Evolutionary conservation across 2,113 vertebrate species (phyloP), one percentile per base, ranked within the genome.

Genomic region (Callipepla squamata): DNA sequence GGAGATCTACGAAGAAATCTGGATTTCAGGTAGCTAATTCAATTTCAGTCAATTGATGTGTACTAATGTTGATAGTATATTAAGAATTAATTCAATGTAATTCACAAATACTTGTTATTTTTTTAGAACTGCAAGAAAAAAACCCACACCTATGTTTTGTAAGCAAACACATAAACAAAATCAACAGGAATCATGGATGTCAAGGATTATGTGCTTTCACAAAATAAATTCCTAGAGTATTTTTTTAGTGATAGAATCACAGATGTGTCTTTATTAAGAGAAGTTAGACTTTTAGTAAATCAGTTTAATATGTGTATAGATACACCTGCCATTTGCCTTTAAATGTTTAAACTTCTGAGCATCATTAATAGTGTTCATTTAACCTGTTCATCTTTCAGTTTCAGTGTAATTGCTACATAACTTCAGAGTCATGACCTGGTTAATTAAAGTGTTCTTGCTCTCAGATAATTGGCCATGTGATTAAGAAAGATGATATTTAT

Each of bases 21-120:
- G 95, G 77, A 92, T 93, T 95, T 94, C 90, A 96, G 95, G 92
- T 96, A 96, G 85, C 57, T 89, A 79, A 88, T 91, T 93, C 15
- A 68, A 51, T 93, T 89, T 88, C 1, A 5, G 65, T 87, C 48
- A 63, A 61, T 28, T 68, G 57, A n/a, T 92, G 10, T 76, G 20
- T 90, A 6, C 40, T 73, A 47, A 61, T 80, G 14, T 88, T 90
- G 67, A 30, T 40, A 51, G 30, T 45, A 92, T 78, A 79, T 82
- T 88, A 45, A 94, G 32, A 57, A 63, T 58, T 72, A 61, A 5
- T 68, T 93, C 62, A 12, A 17, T 34, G 36, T 87, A 47, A 17
- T 75, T 81, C 38, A 79, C 25, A 81, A 81, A 5, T 55, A 40
- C 7, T 80, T 95, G 40, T 58, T 76, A 25, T 8, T 5, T 61